Conservation (phyloP, 92 coral and sea anemone genomes). For the Meandrina meandrites region DNA sequence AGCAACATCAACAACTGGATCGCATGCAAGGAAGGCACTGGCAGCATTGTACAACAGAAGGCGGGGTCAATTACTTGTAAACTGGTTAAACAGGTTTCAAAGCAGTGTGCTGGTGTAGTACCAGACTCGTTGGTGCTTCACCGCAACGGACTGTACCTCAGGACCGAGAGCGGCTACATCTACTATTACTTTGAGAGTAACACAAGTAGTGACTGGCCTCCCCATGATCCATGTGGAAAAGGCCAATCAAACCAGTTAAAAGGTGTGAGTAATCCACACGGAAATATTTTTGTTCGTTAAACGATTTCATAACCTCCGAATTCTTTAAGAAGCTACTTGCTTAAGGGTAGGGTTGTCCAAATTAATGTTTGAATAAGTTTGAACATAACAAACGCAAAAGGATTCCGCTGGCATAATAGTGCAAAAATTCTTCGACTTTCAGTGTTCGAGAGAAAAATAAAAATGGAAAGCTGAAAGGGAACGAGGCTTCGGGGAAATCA, state of each 20-base stretch:
- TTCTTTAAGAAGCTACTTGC: neutral
- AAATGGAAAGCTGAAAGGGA: no score
- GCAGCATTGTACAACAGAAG: constrained; percentile 24
- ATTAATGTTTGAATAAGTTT: no score
- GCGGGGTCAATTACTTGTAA: constrained; percentile 18
- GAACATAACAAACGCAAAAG: no score
- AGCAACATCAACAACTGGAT: constrained; percentile 51
- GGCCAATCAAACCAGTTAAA: neutral
- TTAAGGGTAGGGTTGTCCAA: no score
- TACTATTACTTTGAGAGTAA: neutral
- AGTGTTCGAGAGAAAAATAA: no score
- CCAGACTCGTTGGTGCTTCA: neutral
- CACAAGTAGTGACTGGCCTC: neutral
- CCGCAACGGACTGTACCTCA: neutral
- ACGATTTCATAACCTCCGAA: neutral
- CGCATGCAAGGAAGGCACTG: constrained; percentile 33
- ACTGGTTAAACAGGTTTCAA: constrained; percentile 17
- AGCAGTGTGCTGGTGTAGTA: constrained; percentile 6
- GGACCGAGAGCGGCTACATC: neutral
- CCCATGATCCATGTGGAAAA: neutral
- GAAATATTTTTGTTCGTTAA: neutral
- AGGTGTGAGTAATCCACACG: neutral
- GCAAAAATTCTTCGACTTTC: no score
- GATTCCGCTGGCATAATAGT: no score
- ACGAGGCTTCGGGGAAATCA: no score